A percentile compares a stretch with the other conserved stretches of the same genome.
Evolutionary conservation across 2,797 vertebrate species (phyloP).

Genomic region (Gymnopithys bicolor): DNA sequence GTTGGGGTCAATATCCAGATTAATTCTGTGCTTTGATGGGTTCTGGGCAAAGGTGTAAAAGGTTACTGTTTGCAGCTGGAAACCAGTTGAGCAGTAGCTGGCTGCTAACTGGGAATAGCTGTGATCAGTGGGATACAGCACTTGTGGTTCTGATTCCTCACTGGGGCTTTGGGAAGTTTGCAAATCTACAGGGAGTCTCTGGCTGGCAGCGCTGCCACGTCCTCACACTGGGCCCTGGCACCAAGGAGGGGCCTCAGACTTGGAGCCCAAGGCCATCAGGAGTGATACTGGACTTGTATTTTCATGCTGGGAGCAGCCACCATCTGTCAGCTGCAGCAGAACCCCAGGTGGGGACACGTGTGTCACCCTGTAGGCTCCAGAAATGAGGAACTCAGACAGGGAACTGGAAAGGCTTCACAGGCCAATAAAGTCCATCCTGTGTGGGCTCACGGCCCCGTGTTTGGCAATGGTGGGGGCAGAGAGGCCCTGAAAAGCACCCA

Average conservation of each 20-base stretch:
- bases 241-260: not conserved
- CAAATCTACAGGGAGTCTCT: not conserved
- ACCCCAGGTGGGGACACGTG: not conserved
- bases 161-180: not conserved
- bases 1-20: not conserved
- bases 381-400: not conserved
- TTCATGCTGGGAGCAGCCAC: not conserved
- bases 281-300: fast-evolving
- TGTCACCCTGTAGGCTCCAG: not conserved
- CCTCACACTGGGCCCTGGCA: not conserved
- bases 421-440: fast-evolving
- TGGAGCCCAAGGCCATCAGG: not conserved
- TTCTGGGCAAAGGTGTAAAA: not conserved
- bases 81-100: not conserved
- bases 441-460: not conserved
- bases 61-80: not conserved
- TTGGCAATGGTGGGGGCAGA: not conserved
- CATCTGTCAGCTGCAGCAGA: not conserved
- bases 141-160: not conserved
- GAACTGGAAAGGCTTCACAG: not conserved
- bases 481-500: not conserved
- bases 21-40: fast-evolving
- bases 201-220: fast-evolving
- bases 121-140: fast-evolving
- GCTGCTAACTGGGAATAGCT: not conserved